Conservation (phyloP, 2,888 invertebrate species). For the Drosophila villosipedis region DNA sequence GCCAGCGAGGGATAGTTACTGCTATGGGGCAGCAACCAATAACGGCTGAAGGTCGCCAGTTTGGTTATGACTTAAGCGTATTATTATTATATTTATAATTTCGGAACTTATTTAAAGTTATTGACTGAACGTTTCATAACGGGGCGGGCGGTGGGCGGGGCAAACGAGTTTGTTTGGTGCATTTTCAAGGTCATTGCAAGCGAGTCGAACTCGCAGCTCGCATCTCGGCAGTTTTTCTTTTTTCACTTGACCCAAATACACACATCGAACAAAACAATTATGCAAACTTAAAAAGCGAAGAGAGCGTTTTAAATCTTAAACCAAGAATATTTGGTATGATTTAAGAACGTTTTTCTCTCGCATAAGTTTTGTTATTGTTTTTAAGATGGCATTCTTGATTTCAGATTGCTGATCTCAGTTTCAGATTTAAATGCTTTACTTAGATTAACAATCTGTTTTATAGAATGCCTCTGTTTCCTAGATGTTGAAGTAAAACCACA, state of each 20-base stretch:
- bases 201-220: conserved; percentile 4
- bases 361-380: too few species aligned
- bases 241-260: not conserved
- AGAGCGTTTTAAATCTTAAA: not conserved
- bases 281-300: not conserved
- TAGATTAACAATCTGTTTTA: not conserved
- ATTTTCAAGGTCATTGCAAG: conserved; percentile 47
- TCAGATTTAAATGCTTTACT: too few species aligned
- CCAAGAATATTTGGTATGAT: not conserved
- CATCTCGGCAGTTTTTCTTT: not conserved
- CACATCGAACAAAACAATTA: not conserved
- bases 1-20: conserved; percentile 7
- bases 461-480: not conserved
- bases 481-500: conserved; percentile 54
- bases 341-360: not conserved
- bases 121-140: conserved; percentile 4
- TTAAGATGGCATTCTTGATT: too few species aligned
- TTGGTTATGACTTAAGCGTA: conserved; percentile 24
- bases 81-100: conserved; percentile 21
- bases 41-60: conserved; percentile 48
- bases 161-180: conserved; percentile 27
- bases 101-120: conserved; percentile 38
- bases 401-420: too few species aligned
- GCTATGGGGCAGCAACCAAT: conserved; percentile 10
- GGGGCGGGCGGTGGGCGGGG: not conserved